Base-by-base conservation (phyloP, 2,113 vertebrate species). In the Psittacula cyanocephala region DNA sequence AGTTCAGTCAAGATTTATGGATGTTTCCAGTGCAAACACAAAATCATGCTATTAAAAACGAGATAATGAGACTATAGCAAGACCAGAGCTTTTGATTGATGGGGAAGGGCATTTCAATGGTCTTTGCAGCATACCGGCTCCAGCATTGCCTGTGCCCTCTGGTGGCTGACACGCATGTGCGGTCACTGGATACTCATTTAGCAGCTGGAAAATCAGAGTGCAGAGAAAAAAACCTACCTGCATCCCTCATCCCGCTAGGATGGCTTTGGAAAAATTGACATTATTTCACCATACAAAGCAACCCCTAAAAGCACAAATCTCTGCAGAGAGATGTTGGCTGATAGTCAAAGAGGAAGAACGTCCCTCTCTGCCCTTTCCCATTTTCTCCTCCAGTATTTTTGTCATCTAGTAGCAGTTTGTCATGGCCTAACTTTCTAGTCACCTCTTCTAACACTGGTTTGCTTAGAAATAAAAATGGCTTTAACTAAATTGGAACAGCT, bases 101-200 rank as follows among this genome's bases (percentile, higher is more conserved):
- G 43, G 25, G 13, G 69, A 44, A 64, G 47, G 78, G 39, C 22
- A 10, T 53, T 72, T 79, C 1, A 0, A 25, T 24, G 28, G 5
- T 55, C 85, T 49, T 43, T 39, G 17, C 5, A 33, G 50, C 19
- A 3, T 2, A 27, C 7, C 74, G 86, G 15, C 69, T 70, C 69
- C 50, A 65, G 70, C 60, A n/a, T n/a, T 47, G 79, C 39, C 49
- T 91, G 27, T 55, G 65, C 70, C 86, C 81, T 84, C 92, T 94
- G 77, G 70, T 86, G 95, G 93, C 47, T 68, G 59, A 39, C 60
- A 71, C 43, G 41, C 64, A 24, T 5, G 6, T 24, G 33, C n/a
- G 33, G 47, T 28, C 33, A 14, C 22, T 0, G 1, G 13, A 3
- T 31, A 84, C 17, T 47, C 47, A 13, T 0, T 4, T 41, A 43